Evolutionary conservation across 2,113 vertebrate species (phyloP).

Genomic region (Chaetura pelagica): DNA sequence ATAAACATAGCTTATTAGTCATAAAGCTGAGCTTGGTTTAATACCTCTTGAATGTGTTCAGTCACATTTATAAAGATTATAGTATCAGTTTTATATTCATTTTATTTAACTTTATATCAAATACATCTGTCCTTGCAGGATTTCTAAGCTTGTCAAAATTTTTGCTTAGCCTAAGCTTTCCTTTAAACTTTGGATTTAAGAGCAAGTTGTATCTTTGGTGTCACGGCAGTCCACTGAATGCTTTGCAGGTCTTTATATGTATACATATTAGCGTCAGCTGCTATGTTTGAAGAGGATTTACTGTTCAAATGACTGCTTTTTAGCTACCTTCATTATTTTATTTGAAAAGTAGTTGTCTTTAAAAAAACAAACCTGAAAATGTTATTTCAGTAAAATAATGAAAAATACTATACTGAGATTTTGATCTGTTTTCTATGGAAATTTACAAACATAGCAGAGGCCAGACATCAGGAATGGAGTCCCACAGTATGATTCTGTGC

Average conservation of each 20-base stretch:
- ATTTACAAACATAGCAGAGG: not conserved
- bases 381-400: not conserved
- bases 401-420: not conserved
- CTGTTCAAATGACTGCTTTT: not conserved
- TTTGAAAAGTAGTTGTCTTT: not conserved
- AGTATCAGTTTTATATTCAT: not conserved
- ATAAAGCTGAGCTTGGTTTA: accelerated
- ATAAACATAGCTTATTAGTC: not conserved
- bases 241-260: not conserved
- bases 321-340: not conserved
- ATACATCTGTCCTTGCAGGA: not conserved
- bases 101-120: not conserved
- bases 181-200: not conserved
- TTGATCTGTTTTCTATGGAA: not conserved
- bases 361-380: not conserved
- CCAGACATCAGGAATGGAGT: not conserved
- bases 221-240: not conserved
- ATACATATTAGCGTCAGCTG: not conserved
- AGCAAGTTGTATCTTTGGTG: not conserved
- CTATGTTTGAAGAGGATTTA: not conserved
- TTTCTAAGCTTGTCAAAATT: not conserved
- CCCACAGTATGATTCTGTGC: not conserved
- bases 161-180: not conserved
- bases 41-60: not conserved
- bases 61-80: not conserved